Conservation (phyloP, 2,888 invertebrate species). For the Euplagia quadripunctaria region DNA sequence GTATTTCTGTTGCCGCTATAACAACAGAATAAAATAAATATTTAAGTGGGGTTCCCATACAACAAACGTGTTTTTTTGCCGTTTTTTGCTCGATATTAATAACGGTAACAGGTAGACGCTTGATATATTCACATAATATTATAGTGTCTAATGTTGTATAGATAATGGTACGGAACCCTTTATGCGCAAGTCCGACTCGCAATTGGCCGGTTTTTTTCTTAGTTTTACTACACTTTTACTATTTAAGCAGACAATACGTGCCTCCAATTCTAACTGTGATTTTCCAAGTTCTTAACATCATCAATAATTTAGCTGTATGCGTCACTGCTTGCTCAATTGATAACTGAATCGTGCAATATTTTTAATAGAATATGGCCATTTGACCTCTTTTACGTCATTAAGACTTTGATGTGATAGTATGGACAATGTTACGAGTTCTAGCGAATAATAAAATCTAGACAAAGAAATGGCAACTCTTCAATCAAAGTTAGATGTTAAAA, state of each 20-base stretch:
- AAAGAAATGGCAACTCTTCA: neutral
- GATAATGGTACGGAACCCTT: no score
- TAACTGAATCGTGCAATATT: constrained; percentile 37
- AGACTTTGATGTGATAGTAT: neutral
- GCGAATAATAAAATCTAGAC: neutral
- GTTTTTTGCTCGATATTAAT: no score
- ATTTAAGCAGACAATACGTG: neutral
- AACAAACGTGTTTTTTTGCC: no score
- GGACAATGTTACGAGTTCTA: neutral
- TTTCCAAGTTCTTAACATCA: neutral
- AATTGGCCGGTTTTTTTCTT: no score
- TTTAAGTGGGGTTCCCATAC: no score
- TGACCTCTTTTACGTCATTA: constrained; percentile 20
- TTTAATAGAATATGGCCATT: constrained; percentile 7
- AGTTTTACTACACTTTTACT: no score
- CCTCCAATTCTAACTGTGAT: neutral
- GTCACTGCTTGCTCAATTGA: constrained; percentile 32
- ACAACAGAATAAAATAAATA: no score
- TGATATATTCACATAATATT: no score
- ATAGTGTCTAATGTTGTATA: no score
- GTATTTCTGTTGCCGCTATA: no score
- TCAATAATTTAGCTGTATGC: constrained; percentile 2
- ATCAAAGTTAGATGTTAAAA: neutral
- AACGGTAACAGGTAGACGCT: no score
- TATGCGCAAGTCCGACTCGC: no score